phyloP scores from a whole-genome alignment of 2,797 vertebrate species.

The Carduelis carduelis region DNA sequence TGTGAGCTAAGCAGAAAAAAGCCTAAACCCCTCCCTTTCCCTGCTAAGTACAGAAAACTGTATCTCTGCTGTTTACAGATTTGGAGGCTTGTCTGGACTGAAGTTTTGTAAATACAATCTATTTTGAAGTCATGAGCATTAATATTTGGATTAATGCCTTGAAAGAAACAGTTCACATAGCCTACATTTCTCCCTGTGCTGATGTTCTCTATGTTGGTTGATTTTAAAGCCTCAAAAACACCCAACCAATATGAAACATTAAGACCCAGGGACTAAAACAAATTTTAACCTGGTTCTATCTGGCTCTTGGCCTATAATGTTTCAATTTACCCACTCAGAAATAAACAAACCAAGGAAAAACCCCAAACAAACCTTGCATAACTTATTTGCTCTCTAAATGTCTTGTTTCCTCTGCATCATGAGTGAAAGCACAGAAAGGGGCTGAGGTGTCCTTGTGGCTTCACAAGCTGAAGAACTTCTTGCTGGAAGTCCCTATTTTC shows the following conservation, averaged over 20 bases:
- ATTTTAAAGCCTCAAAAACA: background rate
- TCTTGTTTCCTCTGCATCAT: background rate
- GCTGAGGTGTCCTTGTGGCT: background rate
- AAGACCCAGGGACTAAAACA: background rate
- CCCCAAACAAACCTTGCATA: constrained; percentile 43
- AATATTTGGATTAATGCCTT: background rate
- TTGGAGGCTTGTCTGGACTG: background rate
- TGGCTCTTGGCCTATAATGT: background rate
- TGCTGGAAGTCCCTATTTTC: background rate
- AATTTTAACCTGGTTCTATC: background rate
- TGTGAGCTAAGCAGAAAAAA: constrained; percentile 1
- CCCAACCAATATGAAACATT: background rate
- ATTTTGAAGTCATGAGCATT: background rate
- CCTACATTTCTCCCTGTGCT: background rate
- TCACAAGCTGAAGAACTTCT: background rate
- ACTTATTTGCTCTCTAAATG: background rate
- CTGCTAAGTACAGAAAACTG: constrained; percentile 8
- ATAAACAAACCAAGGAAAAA: background rate
- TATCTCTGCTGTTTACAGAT: background rate
- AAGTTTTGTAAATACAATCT: constrained; percentile 23
- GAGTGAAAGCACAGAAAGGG: background rate
- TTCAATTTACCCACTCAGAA: constrained; percentile 13
- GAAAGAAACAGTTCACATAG: background rate
- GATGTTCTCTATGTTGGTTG: background rate
- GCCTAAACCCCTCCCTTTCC: background rate